A percentile compares a stretch with the other conserved stretches of the same genome.
These are phyloP conservation scores for Aegithalos caudatus DNA, from an alignment of 2,113 vertebrate genomes.

Conservation along the genomic window DNA sequence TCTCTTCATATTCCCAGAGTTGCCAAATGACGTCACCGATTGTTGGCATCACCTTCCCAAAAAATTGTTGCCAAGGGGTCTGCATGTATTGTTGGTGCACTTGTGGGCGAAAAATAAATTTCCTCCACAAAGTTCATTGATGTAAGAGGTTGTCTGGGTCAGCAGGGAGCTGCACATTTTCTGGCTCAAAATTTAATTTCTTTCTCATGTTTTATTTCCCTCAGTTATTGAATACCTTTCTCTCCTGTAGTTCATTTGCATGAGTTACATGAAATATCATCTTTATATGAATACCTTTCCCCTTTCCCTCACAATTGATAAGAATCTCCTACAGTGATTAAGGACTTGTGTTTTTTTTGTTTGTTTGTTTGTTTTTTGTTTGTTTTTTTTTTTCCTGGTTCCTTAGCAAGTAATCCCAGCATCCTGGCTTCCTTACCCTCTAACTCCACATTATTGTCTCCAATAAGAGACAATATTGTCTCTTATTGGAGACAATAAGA, in stretches of 20 bases:
- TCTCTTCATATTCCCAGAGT: not conserved
- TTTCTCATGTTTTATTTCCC: not conserved
- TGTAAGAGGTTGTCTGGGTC: fast-evolving
- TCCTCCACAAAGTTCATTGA: not conserved
- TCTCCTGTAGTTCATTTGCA: not conserved
- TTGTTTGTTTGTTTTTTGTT: too few species aligned
- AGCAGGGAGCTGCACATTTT: not conserved
- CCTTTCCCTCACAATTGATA: not conserved
- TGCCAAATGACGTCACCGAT: fast-evolving
- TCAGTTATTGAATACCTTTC: not conserved
- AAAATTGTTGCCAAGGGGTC: not conserved
- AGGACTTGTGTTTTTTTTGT: not conserved
- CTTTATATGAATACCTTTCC: not conserved
- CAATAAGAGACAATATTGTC: too few species aligned
- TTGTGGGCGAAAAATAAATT: not conserved
- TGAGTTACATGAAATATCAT: not conserved
- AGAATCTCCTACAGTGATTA: not conserved
- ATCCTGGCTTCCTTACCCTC: not conserved
- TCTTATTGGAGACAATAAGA: too few species aligned
- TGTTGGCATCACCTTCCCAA: not conserved
- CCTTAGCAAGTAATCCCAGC: not conserved
- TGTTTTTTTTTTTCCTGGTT: not conserved
- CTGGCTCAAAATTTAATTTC: not conserved
- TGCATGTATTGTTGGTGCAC: not conserved
- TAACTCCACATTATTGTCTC: not conserved